These are phyloP conservation scores for Henricia sp. DNA, from an alignment of 53 echinoderm and acorn worm species.

Conservation along the genomic window DNA sequence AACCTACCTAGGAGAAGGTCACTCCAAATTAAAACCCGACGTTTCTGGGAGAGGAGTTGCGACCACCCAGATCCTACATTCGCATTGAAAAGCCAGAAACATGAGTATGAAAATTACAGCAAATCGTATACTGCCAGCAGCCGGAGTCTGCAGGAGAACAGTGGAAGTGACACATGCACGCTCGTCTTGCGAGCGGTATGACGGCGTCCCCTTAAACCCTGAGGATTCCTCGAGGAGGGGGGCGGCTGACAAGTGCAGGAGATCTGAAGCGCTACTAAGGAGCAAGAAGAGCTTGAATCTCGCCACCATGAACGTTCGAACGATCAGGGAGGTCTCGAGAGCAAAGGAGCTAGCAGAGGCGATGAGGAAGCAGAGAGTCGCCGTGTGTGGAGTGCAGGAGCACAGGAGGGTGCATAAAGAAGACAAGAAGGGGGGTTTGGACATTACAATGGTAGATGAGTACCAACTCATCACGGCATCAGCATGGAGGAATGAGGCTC, in stretches of 20 bases:
- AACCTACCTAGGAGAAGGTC: background rate
- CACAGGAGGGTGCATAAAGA: constrained; percentile 21
- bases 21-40: background rate
- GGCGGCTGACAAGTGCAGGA: constrained; percentile 1
- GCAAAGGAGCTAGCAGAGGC: constrained; percentile 3
- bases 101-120: constrained; percentile 3
- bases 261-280: constrained; percentile 11
- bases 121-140: too few species aligned
- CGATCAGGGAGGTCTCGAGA: constrained; percentile 22
- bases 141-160: constrained; percentile 8
- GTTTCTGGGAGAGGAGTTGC: constrained; percentile 19
- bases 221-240: constrained; percentile 10
- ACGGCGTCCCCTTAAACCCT: constrained; percentile 13
- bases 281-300: constrained; percentile 11
- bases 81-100: constrained; percentile 10
- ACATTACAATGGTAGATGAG: background rate
- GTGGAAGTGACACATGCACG: constrained; percentile 5
- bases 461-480: constrained; percentile 23
- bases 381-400: constrained; percentile 3
- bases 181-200: constrained; percentile 16
- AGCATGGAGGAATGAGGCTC: constrained; percentile 23
- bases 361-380: background rate
- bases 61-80: constrained; percentile 8
- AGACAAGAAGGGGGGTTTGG: background rate
- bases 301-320: constrained; percentile 16